Evolutionary conservation across 2,113 vertebrate genomes (phyloP), one percentile per base, ranked within the genome.

Genomic region (Pollimyrus isidori): DNA sequence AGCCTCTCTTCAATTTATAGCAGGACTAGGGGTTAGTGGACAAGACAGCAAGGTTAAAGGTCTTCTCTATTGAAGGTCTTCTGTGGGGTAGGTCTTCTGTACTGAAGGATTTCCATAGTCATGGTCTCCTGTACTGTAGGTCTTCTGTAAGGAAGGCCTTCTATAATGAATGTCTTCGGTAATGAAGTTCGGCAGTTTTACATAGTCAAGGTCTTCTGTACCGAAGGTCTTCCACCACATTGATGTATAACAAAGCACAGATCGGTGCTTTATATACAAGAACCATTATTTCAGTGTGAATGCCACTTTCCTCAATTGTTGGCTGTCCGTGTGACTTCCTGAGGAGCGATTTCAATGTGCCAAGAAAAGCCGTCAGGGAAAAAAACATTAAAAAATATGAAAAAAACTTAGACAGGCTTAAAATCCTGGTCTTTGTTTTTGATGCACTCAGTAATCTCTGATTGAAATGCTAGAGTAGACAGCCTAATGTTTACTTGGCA

Each of bases 401-500:
- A 56, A 42, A 88, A 56, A 83, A 82, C 15, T n/a, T 83, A 76
- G 42, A 56, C 30, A 56, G 23, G 80, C 53, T 42, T 86, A 65
- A 85, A 89, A 89, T 42, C 42, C 85, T 86, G 21, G 53, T 42
- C 56, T 52, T 86, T 86, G 19, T 65, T 89, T 52, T 69, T n/a
- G 45, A 46, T 45, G 76, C 82, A 52, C 50, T 65, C 15, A 19
- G 80, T 86, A 62, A 86, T 86, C 83, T 26, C 80, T 65, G 82
- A 89, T 58, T 62, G 35, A 56, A 89, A 89, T 65, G 26, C 88
- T 46, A 35, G 42, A 62, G 49, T 42, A 65, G 56, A 86, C 11
- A 19, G 56, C 82, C 82, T 58, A 86, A 85, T 89, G 58, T 86
- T 85, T 86, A 89, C 56, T 89, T 86, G 89, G 42, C 89, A 86